Conservation (phyloP, 1,140 invertebrate species). For the Anthonomus grandis region DNA sequence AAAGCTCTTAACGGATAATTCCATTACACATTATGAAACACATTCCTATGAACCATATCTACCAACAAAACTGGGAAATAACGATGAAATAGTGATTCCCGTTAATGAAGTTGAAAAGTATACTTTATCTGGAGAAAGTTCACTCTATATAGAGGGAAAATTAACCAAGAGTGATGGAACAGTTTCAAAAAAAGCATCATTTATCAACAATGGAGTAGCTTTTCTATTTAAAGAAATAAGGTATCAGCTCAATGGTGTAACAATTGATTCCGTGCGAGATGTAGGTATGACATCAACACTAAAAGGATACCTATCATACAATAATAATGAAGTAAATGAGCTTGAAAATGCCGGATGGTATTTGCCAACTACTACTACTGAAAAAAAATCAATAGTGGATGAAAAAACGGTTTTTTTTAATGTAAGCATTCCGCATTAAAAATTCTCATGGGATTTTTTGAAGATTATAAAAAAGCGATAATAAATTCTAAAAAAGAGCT, state of each 20-base stretch:
- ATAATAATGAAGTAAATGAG: neutral
- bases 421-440: too few relatives aligned
- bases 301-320: too few relatives aligned
- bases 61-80: neutral
- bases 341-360: constrained; percentile 10
- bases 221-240: neutral
- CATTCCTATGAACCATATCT: neutral
- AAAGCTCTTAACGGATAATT: neutral
- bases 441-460: too few relatives aligned
- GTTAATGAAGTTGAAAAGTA: neutral
- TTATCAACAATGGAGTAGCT: neutral
- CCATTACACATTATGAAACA: neutral
- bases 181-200: neutral
- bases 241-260: neutral
- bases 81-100: neutral
- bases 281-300: too few relatives aligned
- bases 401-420: too few relatives aligned
- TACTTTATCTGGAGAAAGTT: neutral
- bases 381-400: too few relatives aligned
- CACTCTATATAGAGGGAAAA: too few relatives aligned
- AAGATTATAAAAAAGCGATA: too few relatives aligned
- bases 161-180: too few relatives aligned
- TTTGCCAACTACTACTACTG: too few relatives aligned
- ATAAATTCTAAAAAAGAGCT: too few relatives aligned
- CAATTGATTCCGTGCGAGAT: too few relatives aligned